Base-by-base conservation (phyloP, 2,888 invertebrate genomes). In the Eremobia ochroleuca region DNA sequence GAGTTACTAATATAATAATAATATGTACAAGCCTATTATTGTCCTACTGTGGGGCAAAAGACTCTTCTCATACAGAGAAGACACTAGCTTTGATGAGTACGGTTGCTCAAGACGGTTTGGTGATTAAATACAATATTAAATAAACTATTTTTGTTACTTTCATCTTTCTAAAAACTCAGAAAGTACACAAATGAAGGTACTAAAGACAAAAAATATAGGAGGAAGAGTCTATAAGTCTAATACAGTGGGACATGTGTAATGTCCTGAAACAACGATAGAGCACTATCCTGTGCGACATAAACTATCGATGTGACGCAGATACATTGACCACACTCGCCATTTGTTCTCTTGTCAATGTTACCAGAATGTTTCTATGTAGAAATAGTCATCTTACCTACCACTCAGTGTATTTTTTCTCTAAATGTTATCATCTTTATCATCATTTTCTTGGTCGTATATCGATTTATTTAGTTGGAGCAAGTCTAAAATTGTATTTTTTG, bases 181-280 rank as follows among this genome's bases (percentile, higher is more conserved):
- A 46, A 46, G 15, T 46, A 15, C 4, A 46, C 5, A n/a, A n/a
- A 4, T 46, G 0, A 46, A 46, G 46, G 11, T 43, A 65, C 21
- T 43, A n/a, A 49, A 34, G 31, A 37, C 25, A 25, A 69, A 34
- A 55, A 37, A 18, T 31, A 73, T 64, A 6, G 6, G 15, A 69
- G 31, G 58, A 64, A 65, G n/a, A 34, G 52, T 25, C 52, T 58
- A 66, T 74, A 52, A 1, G 40, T 81, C 66, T 18, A 52, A 72
- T 59, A 55, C 46, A 49, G 43, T 11, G 68, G 52, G 68, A 74
- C 78, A 72, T 83, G 85, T 83, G 74, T 75, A 83, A 83, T 85
- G 83, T 75, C 34, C 61, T 73, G 85, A 52, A 83, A 67, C 58
- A 62, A n/a, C 81, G 85, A 85, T 83, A 78, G 85, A 76, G 62